A percentile compares a stretch with the other conserved stretches of the same genome.
These are phyloP conservation scores for Diacarnus erythraeanus DNA, from an alignment of 37 sponge, comb jelly and placozoan species.

Conservation along the genomic window DNA sequence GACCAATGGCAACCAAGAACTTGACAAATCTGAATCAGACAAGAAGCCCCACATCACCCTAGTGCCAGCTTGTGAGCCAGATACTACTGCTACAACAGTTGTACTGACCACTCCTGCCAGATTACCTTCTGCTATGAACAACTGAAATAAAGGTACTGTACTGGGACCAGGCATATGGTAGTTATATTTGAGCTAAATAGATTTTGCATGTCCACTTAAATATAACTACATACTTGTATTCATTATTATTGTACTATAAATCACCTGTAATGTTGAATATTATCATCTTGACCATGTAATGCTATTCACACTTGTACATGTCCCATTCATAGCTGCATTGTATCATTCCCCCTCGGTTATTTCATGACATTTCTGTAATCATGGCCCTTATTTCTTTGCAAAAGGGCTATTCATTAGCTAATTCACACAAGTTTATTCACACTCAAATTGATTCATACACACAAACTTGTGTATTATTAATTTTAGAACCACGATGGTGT, in stretches of 20 bases:
- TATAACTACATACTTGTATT: no score
- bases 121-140: not conserved
- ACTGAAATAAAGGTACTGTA: no score
- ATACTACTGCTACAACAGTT: conserved; percentile 14
- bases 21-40: not conserved
- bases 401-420: not conserved
- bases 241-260: no score
- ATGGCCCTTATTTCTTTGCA: not conserved
- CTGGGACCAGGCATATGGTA: not conserved
- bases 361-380: not conserved
- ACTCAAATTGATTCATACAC: not conserved
- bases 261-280: not conserved
- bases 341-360: not conserved
- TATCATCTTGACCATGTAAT: not conserved
- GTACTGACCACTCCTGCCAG: conserved; percentile 18
- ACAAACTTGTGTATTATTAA: not conserved
- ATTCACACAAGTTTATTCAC: not conserved
- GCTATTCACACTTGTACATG: not conserved
- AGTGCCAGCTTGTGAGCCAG: conserved; percentile 1
- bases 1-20: not conserved
- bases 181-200: not conserved
- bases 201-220: no score
- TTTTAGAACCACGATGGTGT: no score
- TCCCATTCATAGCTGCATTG: not conserved
- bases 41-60: not conserved